Evolutionary conservation across 1,140 invertebrate genomes (phyloP), one percentile per base, ranked within the genome.

Genomic region (Ruditapes philippinarum): DNA sequence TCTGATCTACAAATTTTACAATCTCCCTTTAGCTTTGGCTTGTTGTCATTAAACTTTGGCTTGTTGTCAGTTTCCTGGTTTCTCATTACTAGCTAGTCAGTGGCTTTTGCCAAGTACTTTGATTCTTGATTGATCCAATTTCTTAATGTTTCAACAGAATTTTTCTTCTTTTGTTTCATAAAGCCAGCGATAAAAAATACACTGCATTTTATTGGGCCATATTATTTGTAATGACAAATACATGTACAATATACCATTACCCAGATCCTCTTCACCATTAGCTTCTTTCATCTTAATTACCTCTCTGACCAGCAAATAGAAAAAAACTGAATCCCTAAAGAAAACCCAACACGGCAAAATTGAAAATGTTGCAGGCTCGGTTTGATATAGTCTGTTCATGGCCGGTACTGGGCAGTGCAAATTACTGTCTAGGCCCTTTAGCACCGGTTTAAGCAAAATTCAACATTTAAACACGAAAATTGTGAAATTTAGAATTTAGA

Each of bases 131-230:
- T 38, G n/a, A 73, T 38, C 33, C 38, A 73, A n/a, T 40, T 40
- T 73, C 38, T 73, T 40, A 73, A 73, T 38, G 68, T 73, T 73
- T 73, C 31, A 12, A 73, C 68, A 40, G 68, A 73, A n/a, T 73
- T 73, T 38, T 38, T 38, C 38, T n/a, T n/a, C 22, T 9, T 40
- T 40, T 31, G n/a, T 38, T 42, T 73, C 68, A 40, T 4, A 38
- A 19, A 73, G n/a, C 19, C 36, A 73, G 22, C 68, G 17, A 38
- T 73, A 38, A n/a, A 38, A 73, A 14, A 51, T 40, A 28, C 25
- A 38, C 7, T 62, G 12, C 33, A 62, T 81, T n/a, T 28, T 38
- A 31, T 81, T 54, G 2, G 79, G 79, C 12, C 60, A 19, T 81
- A 62, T 57, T 79, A 28, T 73, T 73, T 40, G 19, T 33, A 81